A percentile compares a stretch with the other conserved stretches of the same genome.
phyloP scores from a whole-genome alignment of 1,140 invertebrate species.

The Diorhabda carinulata region DNA sequence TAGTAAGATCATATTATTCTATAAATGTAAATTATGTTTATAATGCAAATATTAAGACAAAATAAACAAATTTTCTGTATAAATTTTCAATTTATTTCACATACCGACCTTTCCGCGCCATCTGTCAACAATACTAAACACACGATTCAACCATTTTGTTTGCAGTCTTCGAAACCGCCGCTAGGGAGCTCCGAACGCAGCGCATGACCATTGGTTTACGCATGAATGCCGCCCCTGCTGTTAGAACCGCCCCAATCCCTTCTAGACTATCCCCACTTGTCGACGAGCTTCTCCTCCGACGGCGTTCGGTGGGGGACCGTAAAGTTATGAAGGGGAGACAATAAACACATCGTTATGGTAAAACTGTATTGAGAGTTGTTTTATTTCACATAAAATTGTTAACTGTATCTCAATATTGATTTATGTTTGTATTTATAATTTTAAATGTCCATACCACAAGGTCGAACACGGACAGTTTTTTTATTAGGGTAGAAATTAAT shows the following conservation, averaged over 20 bases:
- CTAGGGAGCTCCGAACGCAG: slow-evolving; percentile 37
- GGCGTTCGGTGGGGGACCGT: slow-evolving; percentile 19
- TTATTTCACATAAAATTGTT: slow-evolving; percentile 44
- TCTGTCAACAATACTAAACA: slow-evolving; percentile 27
- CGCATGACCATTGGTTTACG: slow-evolving; percentile 38
- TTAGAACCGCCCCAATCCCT: slow-evolving; percentile 21
- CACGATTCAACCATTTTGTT: slow-evolving; percentile 45
- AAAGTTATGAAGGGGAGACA: slow-evolving; percentile 34
- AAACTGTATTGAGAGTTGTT: slow-evolving; percentile 44
- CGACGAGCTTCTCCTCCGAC: slow-evolving; percentile 26
- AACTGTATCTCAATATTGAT: slow-evolving; percentile 44
- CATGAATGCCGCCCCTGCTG: slow-evolving; percentile 30
- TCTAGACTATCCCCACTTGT: slow-evolving; percentile 18
- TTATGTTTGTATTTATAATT: slow-evolving; percentile 42
- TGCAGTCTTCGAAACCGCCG: slow-evolving; percentile 33
- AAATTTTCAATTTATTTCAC: slow-evolving; percentile 6
- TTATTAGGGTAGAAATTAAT: slow-evolving; percentile 8
- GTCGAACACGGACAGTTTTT: slow-evolving; percentile 24
- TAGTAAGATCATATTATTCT: too few species aligned
- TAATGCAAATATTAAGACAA: background rate
- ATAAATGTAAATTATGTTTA: too few species aligned
- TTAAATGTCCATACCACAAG: slow-evolving; percentile 34
- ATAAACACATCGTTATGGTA: slow-evolving; percentile 48
- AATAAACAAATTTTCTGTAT: slow-evolving; percentile 1
- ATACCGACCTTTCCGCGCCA: slow-evolving; percentile 25